Evolutionary conservation across 2,797 vertebrate species (phyloP).

Genomic region (Agapornis canus): DNA sequence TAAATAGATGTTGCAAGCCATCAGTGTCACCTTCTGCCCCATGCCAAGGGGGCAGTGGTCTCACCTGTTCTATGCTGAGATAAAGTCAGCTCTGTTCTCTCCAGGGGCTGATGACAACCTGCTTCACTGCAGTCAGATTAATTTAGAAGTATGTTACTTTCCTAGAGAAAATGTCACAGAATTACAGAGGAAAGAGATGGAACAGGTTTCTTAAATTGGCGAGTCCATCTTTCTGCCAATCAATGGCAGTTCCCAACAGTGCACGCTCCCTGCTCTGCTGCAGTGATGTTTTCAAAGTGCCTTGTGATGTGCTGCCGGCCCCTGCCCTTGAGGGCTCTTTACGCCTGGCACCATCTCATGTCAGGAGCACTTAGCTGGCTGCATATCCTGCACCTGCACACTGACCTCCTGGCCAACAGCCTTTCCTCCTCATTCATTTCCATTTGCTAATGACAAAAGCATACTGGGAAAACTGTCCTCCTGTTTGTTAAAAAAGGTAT

Average conservation of each 20-base stretch:
- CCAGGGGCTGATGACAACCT: not conserved
- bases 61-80: not conserved
- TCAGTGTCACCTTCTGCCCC: not conserved
- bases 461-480: not conserved
- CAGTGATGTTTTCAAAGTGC: not conserved
- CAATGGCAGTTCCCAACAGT: not conserved
- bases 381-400: fast-evolving
- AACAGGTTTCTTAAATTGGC: constrained; percentile 1
- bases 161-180: constrained; percentile 13
- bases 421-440: not conserved
- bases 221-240: not conserved
- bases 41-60: not conserved
- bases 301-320: not conserved
- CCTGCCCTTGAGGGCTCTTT: not conserved
- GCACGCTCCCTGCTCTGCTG: not conserved
- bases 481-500: not conserved
- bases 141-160: not conserved
- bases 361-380: not conserved
- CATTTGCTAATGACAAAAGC: not conserved
- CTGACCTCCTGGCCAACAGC: fast-evolving
- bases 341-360: not conserved
- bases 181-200: not conserved
- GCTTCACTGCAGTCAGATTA: constrained; percentile 6
- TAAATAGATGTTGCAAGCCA: not conserved
- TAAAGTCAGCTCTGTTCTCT: not conserved